phyloP scores from a whole-genome alignment of 2,113 vertebrate genomes.

The Trichomycterus rosablanca region DNA sequence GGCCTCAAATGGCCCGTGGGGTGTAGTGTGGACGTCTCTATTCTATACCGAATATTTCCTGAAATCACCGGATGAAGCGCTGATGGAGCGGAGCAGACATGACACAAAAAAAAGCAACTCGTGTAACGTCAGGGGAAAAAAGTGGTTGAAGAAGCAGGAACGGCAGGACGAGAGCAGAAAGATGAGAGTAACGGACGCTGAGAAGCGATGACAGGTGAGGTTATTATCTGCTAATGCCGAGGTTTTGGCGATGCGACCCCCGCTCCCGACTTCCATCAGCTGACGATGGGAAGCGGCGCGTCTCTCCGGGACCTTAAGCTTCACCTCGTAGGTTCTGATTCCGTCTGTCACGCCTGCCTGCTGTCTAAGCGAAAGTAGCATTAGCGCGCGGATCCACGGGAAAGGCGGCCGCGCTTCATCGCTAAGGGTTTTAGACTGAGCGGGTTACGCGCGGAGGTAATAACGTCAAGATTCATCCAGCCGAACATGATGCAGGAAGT shows the following conservation, averaged over 20 bases:
- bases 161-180: not conserved
- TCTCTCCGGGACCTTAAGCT: constrained; percentile 12
- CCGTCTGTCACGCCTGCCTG: constrained; percentile 7
- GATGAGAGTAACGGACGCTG: constrained; percentile 11
- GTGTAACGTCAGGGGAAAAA: too few species aligned
- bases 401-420: too few species aligned
- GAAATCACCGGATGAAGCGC: too few species aligned
- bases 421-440: constrained; percentile 9
- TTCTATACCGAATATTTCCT: too few species aligned
- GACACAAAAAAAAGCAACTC: too few species aligned
- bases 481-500: too few species aligned
- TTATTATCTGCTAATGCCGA: constrained; percentile 34
- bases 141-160: too few species aligned
- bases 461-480: not conserved
- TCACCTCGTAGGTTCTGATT: constrained; percentile 2
- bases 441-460: not conserved
- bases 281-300: constrained; percentile 13
- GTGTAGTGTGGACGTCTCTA: too few species aligned
- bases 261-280: not conserved
- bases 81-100: too few species aligned
- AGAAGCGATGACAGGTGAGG: constrained; percentile 31
- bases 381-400: not conserved
- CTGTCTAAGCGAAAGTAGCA: not conserved
- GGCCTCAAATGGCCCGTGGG: too few species aligned
- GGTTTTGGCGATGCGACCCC: not conserved